Percentiles rank a stretch among this genome's conserved stretches.
Evolutionary conservation across 1,140 invertebrate species (phyloP).

Genomic region (Alviniconcha marisindica): DNA sequence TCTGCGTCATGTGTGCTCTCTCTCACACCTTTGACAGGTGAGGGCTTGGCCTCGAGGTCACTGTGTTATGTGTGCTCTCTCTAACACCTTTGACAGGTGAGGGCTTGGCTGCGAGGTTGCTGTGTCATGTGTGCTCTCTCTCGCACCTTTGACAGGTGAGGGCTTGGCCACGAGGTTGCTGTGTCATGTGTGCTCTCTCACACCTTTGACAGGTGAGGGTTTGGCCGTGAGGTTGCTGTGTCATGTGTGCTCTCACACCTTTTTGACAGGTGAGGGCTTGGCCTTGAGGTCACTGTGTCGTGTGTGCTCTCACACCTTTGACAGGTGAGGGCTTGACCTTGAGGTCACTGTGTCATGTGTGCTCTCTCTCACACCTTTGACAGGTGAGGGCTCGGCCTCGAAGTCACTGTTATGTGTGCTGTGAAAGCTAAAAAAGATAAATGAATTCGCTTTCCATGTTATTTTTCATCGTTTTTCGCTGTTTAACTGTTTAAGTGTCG

Average conservation of each 20-base stretch:
- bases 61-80: slow-evolving; percentile 56
- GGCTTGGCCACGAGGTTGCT: no score
- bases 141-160: slow-evolving; percentile 61
- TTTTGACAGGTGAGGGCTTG: no score
- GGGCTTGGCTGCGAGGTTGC: no score
- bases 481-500: no score
- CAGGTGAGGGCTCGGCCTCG: slow-evolving; percentile 47
- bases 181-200: slow-evolving; percentile 57
- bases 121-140: slow-evolving; percentile 56
- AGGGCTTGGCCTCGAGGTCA: no score
- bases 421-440: no score
- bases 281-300: no score
- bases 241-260: no score
- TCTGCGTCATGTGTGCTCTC: slow-evolving; percentile 55
- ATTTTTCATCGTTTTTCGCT: no score
- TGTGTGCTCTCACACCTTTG: slow-evolving; percentile 61
- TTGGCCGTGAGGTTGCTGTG: no score
- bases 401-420: slow-evolving; percentile 53
- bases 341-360: slow-evolving; percentile 56
- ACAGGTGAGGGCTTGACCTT: slow-evolving; percentile 50
- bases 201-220: slow-evolving; percentile 58
- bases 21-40: slow-evolving; percentile 62
- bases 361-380: slow-evolving; percentile 59
- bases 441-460: no score
- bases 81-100: slow-evolving; percentile 61